phyloP scores from a whole-genome alignment of 2,113 vertebrate genomes.

The Cariama cristata region DNA sequence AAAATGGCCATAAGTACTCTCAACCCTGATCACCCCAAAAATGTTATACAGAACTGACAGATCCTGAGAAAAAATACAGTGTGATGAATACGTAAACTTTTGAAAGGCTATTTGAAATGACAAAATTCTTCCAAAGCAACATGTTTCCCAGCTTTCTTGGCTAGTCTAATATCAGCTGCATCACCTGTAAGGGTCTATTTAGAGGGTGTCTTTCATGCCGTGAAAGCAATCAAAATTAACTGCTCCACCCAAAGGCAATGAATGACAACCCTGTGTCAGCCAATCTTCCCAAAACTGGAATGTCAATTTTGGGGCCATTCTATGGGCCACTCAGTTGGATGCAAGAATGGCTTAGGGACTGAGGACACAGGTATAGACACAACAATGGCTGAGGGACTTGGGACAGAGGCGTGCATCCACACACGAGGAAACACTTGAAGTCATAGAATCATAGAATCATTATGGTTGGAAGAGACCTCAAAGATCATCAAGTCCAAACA shows the following conservation, averaged over 20 bases:
- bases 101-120: neutral
- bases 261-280: neutral
- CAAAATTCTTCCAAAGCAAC: neutral
- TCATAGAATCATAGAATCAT: no score
- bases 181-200: neutral
- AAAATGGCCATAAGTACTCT: neutral
- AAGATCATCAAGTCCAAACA: no score
- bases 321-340: rapidly evolving
- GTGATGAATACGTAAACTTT: neutral
- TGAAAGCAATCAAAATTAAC: neutral
- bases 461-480: no score
- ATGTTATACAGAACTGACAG: neutral
- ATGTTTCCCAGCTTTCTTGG: neutral
- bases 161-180: neutral
- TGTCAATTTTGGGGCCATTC: neutral
- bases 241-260: neutral
- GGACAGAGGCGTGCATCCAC: neutral
- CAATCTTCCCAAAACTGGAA: neutral
- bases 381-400: neutral
- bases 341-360: neutral
- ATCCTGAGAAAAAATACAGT: neutral
- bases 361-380: rapidly evolving
- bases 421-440: neutral
- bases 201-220: neutral
- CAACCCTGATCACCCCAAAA: neutral